phyloP scores from a whole-genome alignment of 2,797 vertebrate genomes.

The Lophius americanus region DNA sequence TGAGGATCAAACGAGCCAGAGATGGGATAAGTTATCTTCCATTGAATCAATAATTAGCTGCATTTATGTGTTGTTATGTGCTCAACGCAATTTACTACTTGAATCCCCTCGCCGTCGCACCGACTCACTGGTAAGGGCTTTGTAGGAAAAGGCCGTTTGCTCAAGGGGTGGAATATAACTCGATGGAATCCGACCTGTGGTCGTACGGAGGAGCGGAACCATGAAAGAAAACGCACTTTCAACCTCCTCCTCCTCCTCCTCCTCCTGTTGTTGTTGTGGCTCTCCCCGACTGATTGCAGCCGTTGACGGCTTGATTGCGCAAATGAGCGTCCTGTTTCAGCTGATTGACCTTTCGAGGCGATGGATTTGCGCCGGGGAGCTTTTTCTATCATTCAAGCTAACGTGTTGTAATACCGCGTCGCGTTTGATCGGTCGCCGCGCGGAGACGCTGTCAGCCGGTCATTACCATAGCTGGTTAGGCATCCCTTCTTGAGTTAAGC shows the following conservation, averaged over 20 bases:
- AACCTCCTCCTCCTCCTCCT: too few species aligned
- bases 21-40: slow-evolving; percentile 41
- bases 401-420: slow-evolving; percentile 14
- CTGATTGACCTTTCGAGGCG: slow-evolving; percentile 15
- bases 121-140: not conserved
- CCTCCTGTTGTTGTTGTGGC: too few species aligned
- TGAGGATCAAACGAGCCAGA: slow-evolving; percentile 34
- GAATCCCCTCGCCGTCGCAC: not conserved
- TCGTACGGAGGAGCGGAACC: slow-evolving; percentile 20
- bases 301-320: slow-evolving; percentile 3
- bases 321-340: slow-evolving; percentile 20
- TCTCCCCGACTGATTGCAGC: not conserved
- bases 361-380: slow-evolving; percentile 18
- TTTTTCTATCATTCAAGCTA: slow-evolving; percentile 9
- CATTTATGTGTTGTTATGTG: slow-evolving; percentile 10
- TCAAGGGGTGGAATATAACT: not conserved
- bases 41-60: slow-evolving; percentile 53
- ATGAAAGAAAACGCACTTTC: not conserved
- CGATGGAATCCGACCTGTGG: slow-evolving; percentile 15
- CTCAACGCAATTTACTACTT: slow-evolving; percentile 4
- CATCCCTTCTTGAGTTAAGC: slow-evolving; percentile 23
- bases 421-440: slow-evolving; percentile 24
- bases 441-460: not conserved
- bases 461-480: slow-evolving; percentile 40
- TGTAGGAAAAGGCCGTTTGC: slow-evolving; percentile 3